phyloP scores from a whole-genome alignment of 2,113 vertebrate species.

The Excalfactoria chinensis region DNA sequence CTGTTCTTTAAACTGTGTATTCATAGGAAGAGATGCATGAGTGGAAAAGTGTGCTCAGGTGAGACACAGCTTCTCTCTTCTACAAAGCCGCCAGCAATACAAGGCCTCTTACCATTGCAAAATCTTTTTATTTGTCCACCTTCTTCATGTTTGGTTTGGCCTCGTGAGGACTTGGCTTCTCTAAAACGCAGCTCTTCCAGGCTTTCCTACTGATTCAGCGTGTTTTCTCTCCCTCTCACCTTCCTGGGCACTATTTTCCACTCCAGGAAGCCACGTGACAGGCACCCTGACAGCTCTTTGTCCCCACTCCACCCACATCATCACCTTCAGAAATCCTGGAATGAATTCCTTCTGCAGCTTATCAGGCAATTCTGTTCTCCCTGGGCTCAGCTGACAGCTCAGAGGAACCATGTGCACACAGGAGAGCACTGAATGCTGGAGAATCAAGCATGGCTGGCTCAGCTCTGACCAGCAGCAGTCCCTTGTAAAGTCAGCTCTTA shows the following conservation, averaged over 20 bases:
- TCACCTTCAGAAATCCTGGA: neutral
- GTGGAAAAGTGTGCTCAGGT: neutral
- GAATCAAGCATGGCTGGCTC: neutral
- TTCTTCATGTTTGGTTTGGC: rapidly evolving
- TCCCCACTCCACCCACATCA: neutral
- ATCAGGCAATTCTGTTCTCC: neutral
- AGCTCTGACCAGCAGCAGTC: neutral
- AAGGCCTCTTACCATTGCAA: neutral
- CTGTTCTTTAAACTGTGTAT: rapidly evolving
- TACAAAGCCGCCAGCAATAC: neutral
- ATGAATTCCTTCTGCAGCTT: neutral
- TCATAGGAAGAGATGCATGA: neutral
- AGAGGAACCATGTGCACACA: neutral
- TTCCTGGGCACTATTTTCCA: neutral
- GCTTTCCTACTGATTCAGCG: neutral
- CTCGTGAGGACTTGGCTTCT: rapidly evolving
- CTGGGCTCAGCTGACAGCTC: neutral
- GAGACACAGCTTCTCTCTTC: neutral
- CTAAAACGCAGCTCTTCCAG: rapidly evolving
- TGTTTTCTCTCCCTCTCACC: neutral
- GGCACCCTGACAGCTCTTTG: too few species aligned
- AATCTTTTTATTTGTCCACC: neutral
- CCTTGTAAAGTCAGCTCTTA: neutral
- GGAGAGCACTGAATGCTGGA: neutral
- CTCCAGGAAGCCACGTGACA: rapidly evolving